Conservation (phyloP, 2,797 vertebrate species). For the Sandelia bainsii region DNA sequence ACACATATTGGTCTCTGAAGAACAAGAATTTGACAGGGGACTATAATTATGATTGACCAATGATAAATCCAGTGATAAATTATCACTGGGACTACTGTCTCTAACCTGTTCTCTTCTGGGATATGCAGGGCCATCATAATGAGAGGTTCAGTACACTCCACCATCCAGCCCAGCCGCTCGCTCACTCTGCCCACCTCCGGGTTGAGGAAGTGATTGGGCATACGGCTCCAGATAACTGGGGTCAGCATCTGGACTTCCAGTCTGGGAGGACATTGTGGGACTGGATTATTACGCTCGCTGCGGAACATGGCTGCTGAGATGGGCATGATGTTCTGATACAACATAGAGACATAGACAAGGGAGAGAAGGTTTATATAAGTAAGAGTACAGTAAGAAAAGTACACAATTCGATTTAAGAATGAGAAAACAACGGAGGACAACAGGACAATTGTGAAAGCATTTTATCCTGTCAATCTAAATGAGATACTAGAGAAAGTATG, state of each 20-base stretch:
- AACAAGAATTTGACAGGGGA: neutral
- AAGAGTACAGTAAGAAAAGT: neutral
- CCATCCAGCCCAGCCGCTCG: constrained; percentile 91
- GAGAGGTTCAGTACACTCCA: constrained; percentile 90
- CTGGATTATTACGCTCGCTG: constrained; percentile 92
- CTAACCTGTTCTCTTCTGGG: constrained; percentile 95
- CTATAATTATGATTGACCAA: neutral
- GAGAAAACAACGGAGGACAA: neutral
- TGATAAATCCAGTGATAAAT: neutral
- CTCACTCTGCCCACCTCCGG: constrained; percentile 85
- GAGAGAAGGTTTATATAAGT: neutral
- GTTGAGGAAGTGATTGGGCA: constrained; percentile 91
- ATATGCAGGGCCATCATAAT: constrained; percentile 96
- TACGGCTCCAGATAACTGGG: constrained; percentile 94
- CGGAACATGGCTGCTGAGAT: constrained; percentile 96
- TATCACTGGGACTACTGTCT: neutral
- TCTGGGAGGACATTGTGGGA: constrained; percentile 93
- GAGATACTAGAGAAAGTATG: neutral
- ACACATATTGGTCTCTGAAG: neutral
- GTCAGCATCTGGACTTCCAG: constrained; percentile 91
- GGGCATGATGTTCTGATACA: constrained; percentile 94
- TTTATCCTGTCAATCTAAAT: neutral
- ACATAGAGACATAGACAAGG: neutral
- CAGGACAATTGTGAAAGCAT: neutral
- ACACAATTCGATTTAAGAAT: neutral